Percentiles rank a stretch among this genome's conserved stretches.
phyloP scores from a whole-genome alignment of 2,113 vertebrate species.

The Pachypanchax playfairii region DNA sequence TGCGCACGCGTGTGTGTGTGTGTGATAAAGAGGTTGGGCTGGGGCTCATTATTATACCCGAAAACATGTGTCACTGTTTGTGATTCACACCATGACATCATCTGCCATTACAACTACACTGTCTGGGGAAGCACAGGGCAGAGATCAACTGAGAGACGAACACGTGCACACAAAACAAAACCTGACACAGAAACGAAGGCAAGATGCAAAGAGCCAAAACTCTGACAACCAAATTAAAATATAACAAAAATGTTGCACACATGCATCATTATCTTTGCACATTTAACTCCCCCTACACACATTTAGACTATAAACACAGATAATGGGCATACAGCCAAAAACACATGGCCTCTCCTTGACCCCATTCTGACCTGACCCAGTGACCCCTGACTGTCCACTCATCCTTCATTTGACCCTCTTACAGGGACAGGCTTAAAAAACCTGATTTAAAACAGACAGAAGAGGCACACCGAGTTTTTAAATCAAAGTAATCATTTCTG shows the following conservation, averaged over 20 bases:
- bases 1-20: conserved; percentile 20
- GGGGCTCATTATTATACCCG: conserved; percentile 70
- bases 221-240: background rate
- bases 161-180: conserved; percentile 16
- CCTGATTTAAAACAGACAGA: conserved; percentile 25
- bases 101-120: conserved; percentile 76
- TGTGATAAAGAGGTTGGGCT: conserved; percentile 25
- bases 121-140: conserved; percentile 72
- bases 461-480: conserved; percentile 2
- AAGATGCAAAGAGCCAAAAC: no score
- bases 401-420: conserved; percentile 22
- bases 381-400: conserved; percentile 38
- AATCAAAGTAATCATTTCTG: conserved; percentile 16
- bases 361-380: conserved; percentile 38
- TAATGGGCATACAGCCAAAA: background rate
- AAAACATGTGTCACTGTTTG: conserved; percentile 76
- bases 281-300: background rate
- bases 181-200: background rate
- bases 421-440: conserved; percentile 11
- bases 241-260: no score
- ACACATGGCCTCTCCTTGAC: conserved; percentile 24
- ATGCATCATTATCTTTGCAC: background rate
- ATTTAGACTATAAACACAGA: conserved; percentile 22
- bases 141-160: conserved; percentile 62
- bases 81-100: conserved; percentile 81